Conservation (phyloP, 2,797 vertebrate genomes). For the Crocodylus rhombifer region DNA sequence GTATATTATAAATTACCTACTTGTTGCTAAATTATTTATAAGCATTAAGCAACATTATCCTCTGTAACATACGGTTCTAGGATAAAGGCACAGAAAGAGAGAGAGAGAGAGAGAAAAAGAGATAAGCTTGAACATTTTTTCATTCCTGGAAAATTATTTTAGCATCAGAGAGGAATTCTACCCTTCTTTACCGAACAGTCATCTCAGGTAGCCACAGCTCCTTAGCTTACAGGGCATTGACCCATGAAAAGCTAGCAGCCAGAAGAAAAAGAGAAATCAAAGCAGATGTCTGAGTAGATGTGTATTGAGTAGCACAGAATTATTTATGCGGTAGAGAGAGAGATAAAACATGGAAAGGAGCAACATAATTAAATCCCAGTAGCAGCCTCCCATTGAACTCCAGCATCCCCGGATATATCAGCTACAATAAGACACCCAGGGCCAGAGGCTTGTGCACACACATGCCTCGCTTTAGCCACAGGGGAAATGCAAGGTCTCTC, state of each 20-base stretch:
- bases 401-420: background rate
- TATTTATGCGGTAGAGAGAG: background rate
- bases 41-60: background rate
- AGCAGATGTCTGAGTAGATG: accelerated
- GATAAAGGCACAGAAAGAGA: background rate
- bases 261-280: background rate
- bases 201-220: accelerated
- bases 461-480: background rate
- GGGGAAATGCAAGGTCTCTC: too few species aligned
- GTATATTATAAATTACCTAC: background rate
- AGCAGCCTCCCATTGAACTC: accelerated
- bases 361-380: accelerated
- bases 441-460: background rate
- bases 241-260: accelerated
- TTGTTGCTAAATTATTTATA: constrained; percentile 1
- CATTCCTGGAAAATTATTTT: background rate
- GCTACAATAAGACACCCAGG: too few species aligned
- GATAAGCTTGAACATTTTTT: background rate
- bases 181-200: accelerated
- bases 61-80: background rate
- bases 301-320: background rate
- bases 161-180: background rate
- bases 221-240: accelerated
- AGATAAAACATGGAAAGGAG: accelerated
- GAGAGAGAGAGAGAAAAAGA: background rate